Conservation (phyloP, 1,140 invertebrate species). For the Brachionus calyciflorus region DNA sequence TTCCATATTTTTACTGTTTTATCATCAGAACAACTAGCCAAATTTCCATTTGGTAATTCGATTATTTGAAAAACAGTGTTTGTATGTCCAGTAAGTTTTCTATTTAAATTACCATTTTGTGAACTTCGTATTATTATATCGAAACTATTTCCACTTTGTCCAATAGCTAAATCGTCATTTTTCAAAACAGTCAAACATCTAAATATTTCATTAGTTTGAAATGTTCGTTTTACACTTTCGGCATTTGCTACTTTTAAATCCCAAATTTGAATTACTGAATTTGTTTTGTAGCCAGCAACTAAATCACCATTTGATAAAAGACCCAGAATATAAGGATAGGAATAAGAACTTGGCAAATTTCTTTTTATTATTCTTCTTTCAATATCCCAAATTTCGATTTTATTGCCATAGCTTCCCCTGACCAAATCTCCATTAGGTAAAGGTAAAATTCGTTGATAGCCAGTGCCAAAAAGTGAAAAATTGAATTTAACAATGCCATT, state of each 20-base stretch:
- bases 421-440: neutral
- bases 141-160: neutral
- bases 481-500: too few species aligned
- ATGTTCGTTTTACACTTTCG: neutral
- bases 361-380: neutral
- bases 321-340: neutral
- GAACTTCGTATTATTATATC: neutral
- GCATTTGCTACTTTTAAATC: neutral
- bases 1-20: too few species aligned
- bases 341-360: neutral
- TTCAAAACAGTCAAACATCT: neutral
- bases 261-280: neutral
- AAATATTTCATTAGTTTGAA: neutral
- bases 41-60: too few species aligned
- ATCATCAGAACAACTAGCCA: too few species aligned
- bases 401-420: neutral
- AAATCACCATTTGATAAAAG: neutral
- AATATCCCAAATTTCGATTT: neutral
- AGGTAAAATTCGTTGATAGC: neutral
- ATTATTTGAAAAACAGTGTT: neutral
- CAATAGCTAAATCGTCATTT: constrained; percentile 2
- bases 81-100: too few species aligned
- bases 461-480: too few species aligned
- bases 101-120: neutral
- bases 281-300: neutral